phyloP scores from a whole-genome alignment of 2,113 vertebrate genomes.

The Ochotona princeps region DNA sequence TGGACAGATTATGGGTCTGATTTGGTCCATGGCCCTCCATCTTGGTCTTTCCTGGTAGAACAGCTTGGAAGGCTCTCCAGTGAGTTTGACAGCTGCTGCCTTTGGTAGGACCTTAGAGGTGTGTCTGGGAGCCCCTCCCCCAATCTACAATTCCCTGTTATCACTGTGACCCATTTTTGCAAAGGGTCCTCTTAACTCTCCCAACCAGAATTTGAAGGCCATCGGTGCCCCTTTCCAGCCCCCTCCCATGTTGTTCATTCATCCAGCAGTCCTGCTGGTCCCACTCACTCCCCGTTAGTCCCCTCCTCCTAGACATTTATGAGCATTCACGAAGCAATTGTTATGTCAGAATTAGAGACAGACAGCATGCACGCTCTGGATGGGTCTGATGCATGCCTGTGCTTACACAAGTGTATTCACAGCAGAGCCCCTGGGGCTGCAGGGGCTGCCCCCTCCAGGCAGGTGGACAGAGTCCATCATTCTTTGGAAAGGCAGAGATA shows the following conservation, averaged over 20 bases:
- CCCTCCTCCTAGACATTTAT: neutral
- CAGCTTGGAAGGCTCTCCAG: neutral
- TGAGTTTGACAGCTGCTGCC: neutral
- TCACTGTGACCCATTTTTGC: neutral
- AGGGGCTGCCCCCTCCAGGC: neutral
- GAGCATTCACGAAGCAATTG: neutral
- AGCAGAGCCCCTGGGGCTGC: fast-evolving
- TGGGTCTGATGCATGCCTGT: fast-evolving
- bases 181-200: neutral
- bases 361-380: neutral
- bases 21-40: neutral
- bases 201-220: neutral
- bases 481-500: too few species aligned
- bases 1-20: neutral
- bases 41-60: neutral
- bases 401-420: fast-evolving
- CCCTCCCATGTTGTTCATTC: neutral
- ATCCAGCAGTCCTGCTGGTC: neutral
- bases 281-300: neutral
- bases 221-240: neutral
- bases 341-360: neutral
- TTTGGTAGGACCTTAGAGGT: neutral
- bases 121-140: too few species aligned
- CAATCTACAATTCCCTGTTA: neutral
- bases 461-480: neutral